Percentiles rank a stretch among this genome's conserved stretches.
Conservation (phyloP, 2,797 vertebrate genomes). For the Spinus pinus region DNA sequence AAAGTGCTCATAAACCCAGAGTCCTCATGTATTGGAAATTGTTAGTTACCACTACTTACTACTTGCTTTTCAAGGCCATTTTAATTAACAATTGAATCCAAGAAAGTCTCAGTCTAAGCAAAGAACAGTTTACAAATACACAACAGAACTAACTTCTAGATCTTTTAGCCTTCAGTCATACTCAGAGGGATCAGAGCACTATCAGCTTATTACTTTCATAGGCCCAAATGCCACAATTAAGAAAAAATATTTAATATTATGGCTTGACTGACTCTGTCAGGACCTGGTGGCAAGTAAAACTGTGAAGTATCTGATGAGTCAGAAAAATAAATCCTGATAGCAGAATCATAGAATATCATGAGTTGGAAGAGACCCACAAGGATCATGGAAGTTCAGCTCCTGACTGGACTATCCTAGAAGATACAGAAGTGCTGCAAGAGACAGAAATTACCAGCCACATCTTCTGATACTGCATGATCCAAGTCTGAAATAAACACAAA, state of each 20-base stretch:
- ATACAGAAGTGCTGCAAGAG: background rate
- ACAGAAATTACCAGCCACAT: conserved; percentile 78
- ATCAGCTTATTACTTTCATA: background rate
- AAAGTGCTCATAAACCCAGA: background rate
- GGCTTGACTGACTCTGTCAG: background rate
- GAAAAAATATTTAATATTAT: background rate
- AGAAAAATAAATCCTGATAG: background rate
- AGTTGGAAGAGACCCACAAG: background rate
- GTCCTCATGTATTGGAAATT: background rate
- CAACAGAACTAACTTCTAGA: background rate
- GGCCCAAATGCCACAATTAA: background rate
- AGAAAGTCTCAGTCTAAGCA: background rate
- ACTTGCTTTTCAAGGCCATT: background rate
- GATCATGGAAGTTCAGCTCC: background rate
- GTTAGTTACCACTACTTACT: background rate
- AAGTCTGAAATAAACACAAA: conserved; percentile 77
- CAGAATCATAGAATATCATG: background rate
- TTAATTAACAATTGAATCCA: background rate
- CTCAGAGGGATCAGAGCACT: background rate
- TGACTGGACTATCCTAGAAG: background rate
- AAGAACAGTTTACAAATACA: background rate
- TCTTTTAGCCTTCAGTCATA: background rate
- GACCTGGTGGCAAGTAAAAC: background rate
- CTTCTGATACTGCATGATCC: conserved; percentile 79
- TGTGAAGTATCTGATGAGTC: background rate